Percentiles rank a stretch among this genome's conserved stretches.
Conservation (phyloP, 2,888 invertebrate genomes). For the Tenthredo distinguenda region DNA sequence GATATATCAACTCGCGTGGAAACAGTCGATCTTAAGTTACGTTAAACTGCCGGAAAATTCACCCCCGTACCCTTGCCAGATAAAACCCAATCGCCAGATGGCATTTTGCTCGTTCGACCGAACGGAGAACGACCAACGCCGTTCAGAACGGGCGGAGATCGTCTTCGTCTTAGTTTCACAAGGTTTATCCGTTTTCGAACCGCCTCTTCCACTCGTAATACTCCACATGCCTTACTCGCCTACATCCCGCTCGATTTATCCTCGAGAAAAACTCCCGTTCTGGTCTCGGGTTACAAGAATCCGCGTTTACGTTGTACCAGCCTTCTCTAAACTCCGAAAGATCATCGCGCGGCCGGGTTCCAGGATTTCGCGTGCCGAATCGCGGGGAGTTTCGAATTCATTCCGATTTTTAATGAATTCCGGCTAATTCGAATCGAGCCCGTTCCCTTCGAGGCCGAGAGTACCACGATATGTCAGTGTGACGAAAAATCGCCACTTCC, state of each 20-base stretch:
- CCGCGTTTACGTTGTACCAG: background rate
- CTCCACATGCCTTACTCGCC: background rate
- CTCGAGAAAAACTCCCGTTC: constrained; percentile 12
- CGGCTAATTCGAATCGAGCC: no score
- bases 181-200: no score
- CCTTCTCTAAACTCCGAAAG: background rate
- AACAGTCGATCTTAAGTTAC: constrained; percentile 38
- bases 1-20: constrained; percentile 41
- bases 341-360: background rate
- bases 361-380: no score
- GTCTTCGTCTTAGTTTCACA: background rate
- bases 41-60: constrained; percentile 37
- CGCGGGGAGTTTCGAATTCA: no score
- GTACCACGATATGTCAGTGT: background rate
- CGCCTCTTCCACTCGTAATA: background rate
- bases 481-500: constrained; percentile 39
- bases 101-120: background rate
- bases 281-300: constrained; percentile 27
- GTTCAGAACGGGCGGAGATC: background rate
- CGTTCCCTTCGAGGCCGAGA: background rate
- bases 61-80: background rate
- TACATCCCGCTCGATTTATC: background rate
- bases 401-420: no score
- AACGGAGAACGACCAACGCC: background rate
- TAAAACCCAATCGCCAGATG: constrained; percentile 7